Percentiles rank a stretch among this genome's conserved stretches.
Evolutionary conservation across 1,140 invertebrate genomes (phyloP).

Genomic region (Eueides isabella): DNA sequence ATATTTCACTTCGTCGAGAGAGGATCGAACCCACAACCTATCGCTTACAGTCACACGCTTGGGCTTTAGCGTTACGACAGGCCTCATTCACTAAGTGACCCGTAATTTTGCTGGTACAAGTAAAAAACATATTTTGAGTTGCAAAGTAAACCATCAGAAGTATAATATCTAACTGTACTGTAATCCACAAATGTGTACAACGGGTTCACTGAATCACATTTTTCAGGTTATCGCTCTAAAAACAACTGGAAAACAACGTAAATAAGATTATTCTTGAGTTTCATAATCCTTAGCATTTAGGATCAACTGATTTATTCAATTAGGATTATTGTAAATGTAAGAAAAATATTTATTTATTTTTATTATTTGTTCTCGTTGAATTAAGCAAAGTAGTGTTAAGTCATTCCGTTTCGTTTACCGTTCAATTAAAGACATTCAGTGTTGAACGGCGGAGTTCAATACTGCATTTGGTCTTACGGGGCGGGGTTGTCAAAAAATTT

Average conservation of each 20-base stretch:
- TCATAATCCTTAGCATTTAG: neutral
- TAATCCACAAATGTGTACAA: neutral
- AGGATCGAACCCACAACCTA: too few relatives aligned
- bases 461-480: too few relatives aligned
- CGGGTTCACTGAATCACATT: constrained; percentile 36
- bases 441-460: too few relatives aligned
- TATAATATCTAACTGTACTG: constrained; percentile 17
- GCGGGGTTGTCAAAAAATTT: too few relatives aligned
- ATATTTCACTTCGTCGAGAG: too few relatives aligned
- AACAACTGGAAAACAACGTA: constrained; percentile 11
- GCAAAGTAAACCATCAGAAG: neutral
- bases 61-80: too few relatives aligned
- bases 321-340: neutral
- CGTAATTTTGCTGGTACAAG: neutral
- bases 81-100: neutral
- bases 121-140: neutral
- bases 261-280: neutral
- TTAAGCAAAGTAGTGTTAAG: too few relatives aligned
- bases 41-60: too few relatives aligned
- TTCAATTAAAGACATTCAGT: too few relatives aligned
- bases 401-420: too few relatives aligned
- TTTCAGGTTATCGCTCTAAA: constrained; percentile 24
- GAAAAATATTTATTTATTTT: neutral
- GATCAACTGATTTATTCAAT: neutral
- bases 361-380: too few relatives aligned